Conservation (phyloP, 2,797 vertebrate species). For the Urophycis tenuis region DNA sequence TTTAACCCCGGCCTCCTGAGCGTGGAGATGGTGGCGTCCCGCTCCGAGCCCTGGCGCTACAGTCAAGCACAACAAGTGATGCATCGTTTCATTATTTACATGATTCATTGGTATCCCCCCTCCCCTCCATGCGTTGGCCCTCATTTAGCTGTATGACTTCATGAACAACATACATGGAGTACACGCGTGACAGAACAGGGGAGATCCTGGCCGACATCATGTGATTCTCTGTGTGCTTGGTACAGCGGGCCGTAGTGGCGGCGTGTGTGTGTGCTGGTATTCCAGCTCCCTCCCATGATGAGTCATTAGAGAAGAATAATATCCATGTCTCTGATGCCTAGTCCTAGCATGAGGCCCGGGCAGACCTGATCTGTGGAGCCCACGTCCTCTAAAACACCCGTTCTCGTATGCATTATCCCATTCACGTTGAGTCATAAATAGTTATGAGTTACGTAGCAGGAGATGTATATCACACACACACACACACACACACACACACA, state of each 20-base stretch:
- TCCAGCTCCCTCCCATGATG: constrained; percentile 37
- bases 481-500: not conserved
- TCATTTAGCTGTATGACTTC: too few relatives aligned
- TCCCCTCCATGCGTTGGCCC: too few relatives aligned
- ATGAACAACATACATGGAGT: too few relatives aligned
- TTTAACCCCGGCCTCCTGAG: not conserved
- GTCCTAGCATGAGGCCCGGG: constrained; percentile 22
- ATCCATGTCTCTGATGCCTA: constrained; percentile 28
- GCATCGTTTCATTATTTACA: too few relatives aligned
- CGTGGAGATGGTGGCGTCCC: not conserved
- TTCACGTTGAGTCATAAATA: constrained; percentile 30
- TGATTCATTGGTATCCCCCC: too few relatives aligned
- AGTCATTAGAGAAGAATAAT: constrained; percentile 33
- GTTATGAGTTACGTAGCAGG: constrained; percentile 31
- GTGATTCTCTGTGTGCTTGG: not conserved
- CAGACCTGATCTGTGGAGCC: constrained; percentile 16
- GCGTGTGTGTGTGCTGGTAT: constrained; percentile 49
- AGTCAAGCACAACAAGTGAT: too few relatives aligned
- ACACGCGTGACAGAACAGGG: constrained; percentile 26
- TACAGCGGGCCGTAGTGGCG: constrained; percentile 39
- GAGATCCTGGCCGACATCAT: constrained; percentile 38
- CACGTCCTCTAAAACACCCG: constrained; percentile 18
- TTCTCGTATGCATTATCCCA: constrained; percentile 45
- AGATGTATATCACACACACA: not conserved
- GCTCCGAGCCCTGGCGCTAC: not conserved